phyloP scores from a whole-genome alignment of 2,797 vertebrate genomes.

The Epinephelus malabaricus region DNA sequence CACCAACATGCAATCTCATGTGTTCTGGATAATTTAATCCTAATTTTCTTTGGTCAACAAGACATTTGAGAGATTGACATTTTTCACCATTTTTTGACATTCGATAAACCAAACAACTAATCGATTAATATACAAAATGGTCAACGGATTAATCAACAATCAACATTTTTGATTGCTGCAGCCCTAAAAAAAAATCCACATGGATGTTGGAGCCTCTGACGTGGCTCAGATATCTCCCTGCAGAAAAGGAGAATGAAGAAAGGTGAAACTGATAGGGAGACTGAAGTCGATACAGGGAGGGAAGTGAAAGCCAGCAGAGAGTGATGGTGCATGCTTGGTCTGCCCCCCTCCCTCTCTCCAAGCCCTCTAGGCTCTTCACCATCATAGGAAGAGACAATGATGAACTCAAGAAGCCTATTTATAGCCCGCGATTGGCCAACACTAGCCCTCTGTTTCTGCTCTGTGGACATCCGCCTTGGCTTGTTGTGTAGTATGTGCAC shows the following conservation, averaged over 20 bases:
- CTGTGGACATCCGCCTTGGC: constrained; percentile 74
- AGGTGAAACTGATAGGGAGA: constrained; percentile 60
- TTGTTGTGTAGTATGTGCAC: constrained; percentile 56
- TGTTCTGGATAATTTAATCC: background rate
- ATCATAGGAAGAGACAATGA: constrained; percentile 82
- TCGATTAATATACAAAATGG: no score
- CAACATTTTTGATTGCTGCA: no score
- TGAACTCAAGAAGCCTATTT: constrained; percentile 82
- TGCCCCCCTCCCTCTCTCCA: constrained; percentile 47
- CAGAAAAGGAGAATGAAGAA: constrained; percentile 31
- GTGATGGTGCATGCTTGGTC: constrained; percentile 42
- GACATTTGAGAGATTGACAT: no score
- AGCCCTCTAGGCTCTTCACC: constrained; percentile 73
- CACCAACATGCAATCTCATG: no score
- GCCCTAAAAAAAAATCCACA: background rate
- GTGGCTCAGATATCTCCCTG: constrained; percentile 35
- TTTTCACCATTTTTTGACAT: no score
- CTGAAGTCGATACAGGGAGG: constrained; percentile 32
- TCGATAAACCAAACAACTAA: no score
- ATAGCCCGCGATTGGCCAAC: constrained; percentile 76
- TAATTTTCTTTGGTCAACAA: background rate
- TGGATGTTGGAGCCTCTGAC: background rate
- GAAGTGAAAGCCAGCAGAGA: constrained; percentile 46
- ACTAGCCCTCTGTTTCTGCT: constrained; percentile 77
- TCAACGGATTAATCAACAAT: no score